Evolutionary conservation across 2,797 vertebrate genomes (phyloP), one percentile per base, ranked within the genome.

Genomic region (Phrynocephalus vlangalii): DNA sequence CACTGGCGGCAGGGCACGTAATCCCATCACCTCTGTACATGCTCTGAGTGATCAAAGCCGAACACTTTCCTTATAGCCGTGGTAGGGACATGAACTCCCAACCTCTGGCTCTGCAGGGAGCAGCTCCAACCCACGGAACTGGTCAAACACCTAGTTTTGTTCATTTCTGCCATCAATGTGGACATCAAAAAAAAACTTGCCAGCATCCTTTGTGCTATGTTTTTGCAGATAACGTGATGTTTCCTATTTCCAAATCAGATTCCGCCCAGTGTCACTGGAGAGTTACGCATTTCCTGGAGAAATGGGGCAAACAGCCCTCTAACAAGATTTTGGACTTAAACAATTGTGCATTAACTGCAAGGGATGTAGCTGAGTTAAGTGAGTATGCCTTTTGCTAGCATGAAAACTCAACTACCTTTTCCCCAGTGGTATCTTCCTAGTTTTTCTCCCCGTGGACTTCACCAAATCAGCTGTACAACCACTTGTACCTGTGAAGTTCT

Each of bases 321-420:
- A 95, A 93, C 88, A 92, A 94, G 72, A 96, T 89, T 83, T 93
- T 98, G 28, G 97, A 96, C 78, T 93, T 98, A 88, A 97, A 95
- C 76, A 98, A 97, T 90, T 97, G 97, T 88, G 96, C 97, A 1
- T 93, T 98, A 86, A 98, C 95, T 3, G 95, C 96, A 2, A 95
- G 94, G 1, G 98, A 98, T 30, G 50, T 97, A 90, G 92, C 96
- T 86, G 97, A 98, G 86, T 91, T 98, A 0, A 97, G 98, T 98
- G 93, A 94, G 95, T 90, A 85, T 3, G 28, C 1, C 0, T 72
- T 44, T 70, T 68, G 77, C 89, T 16, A 75, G 3, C 1, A 9
- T 91, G 88, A 87, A 63, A 78, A 6, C 7, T 81, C 20, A 16
- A 2, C 7, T 56, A 83, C 71, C 4, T 82, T 71, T 73, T 24